Conservation (phyloP, 2,888 invertebrate species). For the Acrobeloides nanus region DNA sequence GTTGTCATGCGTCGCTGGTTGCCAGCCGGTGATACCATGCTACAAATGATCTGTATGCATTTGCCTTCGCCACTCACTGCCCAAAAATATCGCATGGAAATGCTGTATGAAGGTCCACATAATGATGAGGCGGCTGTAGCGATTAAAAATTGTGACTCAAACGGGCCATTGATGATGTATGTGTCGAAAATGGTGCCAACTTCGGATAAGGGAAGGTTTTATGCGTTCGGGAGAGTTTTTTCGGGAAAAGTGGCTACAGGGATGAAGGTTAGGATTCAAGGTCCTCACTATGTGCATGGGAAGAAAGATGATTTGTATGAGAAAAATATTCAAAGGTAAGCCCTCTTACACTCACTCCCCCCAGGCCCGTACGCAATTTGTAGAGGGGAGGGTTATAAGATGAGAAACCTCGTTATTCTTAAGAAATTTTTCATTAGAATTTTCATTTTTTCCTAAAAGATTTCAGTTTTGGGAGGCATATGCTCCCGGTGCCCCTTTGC, state of each 20-base stretch:
- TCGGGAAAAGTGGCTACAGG: slow-evolving; percentile 70
- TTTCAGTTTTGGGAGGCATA: no score
- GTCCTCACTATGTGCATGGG: slow-evolving; percentile 92
- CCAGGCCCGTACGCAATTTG: no score
- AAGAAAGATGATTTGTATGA: slow-evolving; percentile 98
- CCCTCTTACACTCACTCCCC: no score
- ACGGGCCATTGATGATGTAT: slow-evolving; percentile 99
- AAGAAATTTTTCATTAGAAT: no score
- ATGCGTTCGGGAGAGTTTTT: slow-evolving; percentile 99
- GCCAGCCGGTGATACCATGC: slow-evolving; percentile 96
- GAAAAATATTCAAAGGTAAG: slow-evolving; percentile 83
- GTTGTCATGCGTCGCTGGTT: slow-evolving; percentile 98
- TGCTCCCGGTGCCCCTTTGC: no score
- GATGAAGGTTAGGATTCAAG: slow-evolving; percentile 84
- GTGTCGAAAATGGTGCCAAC: slow-evolving; percentile 99
- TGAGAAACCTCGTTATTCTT: no score
- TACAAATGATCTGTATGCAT: slow-evolving; percentile 99
- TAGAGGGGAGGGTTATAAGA: no score
- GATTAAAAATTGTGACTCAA: slow-evolving; percentile 79
- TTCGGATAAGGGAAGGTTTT: slow-evolving; percentile 98
- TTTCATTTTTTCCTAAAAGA: no score
- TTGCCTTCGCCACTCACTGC: slow-evolving; percentile 97
- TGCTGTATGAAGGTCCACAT: slow-evolving; percentile 95
- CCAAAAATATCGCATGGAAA: slow-evolving; percentile 97
- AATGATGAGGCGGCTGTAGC: slow-evolving; percentile 85